A percentile compares a stretch with the other conserved stretches of the same genome.
Conservation (phyloP, 2,797 vertebrate species). For the Chlorospingus semifuscus region DNA sequence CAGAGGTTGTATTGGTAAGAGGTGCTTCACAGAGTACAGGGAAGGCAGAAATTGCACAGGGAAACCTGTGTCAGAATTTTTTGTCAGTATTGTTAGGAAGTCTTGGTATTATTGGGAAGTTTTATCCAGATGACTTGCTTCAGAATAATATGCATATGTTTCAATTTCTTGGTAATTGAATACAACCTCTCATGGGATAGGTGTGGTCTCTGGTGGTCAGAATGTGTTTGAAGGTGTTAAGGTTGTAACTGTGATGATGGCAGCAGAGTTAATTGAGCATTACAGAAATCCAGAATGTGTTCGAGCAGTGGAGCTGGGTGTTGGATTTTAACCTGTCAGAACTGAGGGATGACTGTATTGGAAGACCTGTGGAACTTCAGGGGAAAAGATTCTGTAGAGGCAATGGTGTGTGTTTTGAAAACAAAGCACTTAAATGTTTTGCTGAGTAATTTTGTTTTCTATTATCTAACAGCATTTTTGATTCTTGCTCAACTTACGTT, state of each 20-base stretch:
- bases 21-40: background rate
- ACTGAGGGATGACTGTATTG: rapidly evolving
- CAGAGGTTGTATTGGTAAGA: background rate
- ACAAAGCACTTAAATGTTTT: background rate
- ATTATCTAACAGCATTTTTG: background rate
- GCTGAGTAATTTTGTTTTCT: background rate
- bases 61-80: background rate
- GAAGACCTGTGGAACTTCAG: background rate
- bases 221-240: background rate
- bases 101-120: background rate
- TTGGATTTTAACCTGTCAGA: background rate
- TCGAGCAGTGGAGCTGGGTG: rapidly evolving
- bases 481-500: rapidly evolving
- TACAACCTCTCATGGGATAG: rapidly evolving
- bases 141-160: rapidly evolving
- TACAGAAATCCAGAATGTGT: background rate
- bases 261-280: background rate
- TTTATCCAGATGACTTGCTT: background rate
- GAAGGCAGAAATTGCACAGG: background rate
- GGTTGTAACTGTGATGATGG: background rate
- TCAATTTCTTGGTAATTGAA: background rate
- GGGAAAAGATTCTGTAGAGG: rapidly evolving
- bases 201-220: background rate
- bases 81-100: too few species aligned
- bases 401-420: background rate